Base-by-base conservation (phyloP, 2,113 vertebrate species). In the Thryonomys swinderianus region DNA sequence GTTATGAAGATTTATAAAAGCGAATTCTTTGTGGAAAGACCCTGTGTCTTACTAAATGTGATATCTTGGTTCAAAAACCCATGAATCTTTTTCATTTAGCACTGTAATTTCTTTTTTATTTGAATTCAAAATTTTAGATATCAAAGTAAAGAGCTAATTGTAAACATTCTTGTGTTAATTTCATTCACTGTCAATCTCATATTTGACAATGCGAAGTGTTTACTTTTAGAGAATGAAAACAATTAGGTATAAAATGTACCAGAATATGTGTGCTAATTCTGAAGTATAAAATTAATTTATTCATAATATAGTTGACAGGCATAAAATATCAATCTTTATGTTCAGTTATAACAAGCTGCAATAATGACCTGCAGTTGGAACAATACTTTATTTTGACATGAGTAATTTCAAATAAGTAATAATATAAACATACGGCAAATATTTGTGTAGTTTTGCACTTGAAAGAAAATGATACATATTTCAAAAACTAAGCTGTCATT, bases 401-500 rank as follows among this genome's bases (percentile, higher is more conserved):
- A 37, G 5, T 23, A 5, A 6, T 93, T 93, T 90, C 23, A 93
- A 96, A 79, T 66, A 89, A 51, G 8, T 59, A 93, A 59, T 69
- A 71, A 81, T 69, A 85, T 91, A 96, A 91, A 32, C 9, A 53
- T 71, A 91, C 34, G 18, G n/a, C 16, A 93, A 93, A 73, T 51
- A 48, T 51, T 5, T 91, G 30, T 85, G 0, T 40, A 69, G 67
- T 88, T 94, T 78, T 3, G 23, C 48, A 96, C 90, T 97, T 95
- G 95, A 96, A 97, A 79, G 4, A 97, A 95, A 97, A 5, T 1
- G 1, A 57, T 81, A 90, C 18, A 82, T 78, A 91, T 93, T 82
- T 96, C 76, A 97, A 97, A 87, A 88, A 76, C 7, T 32, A 97
- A 59, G 10, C 42, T 94, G 76, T 95, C 64, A 96, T 95, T 69